phyloP scores from a whole-genome alignment of 2,113 vertebrate species.

The Motacilla tschutschensis region DNA sequence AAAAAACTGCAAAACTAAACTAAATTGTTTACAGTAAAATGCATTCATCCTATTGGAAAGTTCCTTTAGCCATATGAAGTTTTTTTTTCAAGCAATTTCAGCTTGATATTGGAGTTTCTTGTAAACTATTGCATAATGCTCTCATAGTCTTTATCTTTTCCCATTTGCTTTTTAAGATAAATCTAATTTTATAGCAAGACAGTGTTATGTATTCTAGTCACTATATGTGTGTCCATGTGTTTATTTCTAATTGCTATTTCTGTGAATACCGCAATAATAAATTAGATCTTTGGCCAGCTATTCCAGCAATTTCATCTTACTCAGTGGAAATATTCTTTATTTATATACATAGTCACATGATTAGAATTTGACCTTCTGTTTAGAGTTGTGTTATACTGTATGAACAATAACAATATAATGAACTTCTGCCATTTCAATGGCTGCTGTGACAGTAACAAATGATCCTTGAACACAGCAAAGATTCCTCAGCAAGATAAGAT shows the following conservation, averaged over 20 bases:
- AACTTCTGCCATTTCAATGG: conserved; percentile 34
- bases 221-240: background rate
- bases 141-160: background rate
- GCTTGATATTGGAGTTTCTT: background rate
- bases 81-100: background rate
- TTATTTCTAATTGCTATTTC: conserved; percentile 1
- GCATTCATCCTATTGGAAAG: background rate
- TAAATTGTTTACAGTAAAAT: background rate
- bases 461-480: conserved; percentile 35
- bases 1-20: background rate
- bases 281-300: conserved; percentile 4
- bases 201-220: background rate
- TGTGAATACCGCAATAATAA: background rate
- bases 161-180: background rate
- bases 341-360: conserved; percentile 46
- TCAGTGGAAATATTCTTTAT: conserved; percentile 42
- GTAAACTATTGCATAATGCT: background rate
- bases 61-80: background rate
- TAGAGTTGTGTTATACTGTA: conserved; percentile 13
- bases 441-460: conserved; percentile 21
- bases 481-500: conserved; percentile 55
- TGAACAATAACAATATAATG: conserved; percentile 48
- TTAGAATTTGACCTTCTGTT: conserved; percentile 46
- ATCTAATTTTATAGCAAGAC: background rate
- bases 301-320: conserved; percentile 29